Evolutionary conservation across 2,113 vertebrate species (phyloP).

Genomic region (Scalopus aquaticus): DNA sequence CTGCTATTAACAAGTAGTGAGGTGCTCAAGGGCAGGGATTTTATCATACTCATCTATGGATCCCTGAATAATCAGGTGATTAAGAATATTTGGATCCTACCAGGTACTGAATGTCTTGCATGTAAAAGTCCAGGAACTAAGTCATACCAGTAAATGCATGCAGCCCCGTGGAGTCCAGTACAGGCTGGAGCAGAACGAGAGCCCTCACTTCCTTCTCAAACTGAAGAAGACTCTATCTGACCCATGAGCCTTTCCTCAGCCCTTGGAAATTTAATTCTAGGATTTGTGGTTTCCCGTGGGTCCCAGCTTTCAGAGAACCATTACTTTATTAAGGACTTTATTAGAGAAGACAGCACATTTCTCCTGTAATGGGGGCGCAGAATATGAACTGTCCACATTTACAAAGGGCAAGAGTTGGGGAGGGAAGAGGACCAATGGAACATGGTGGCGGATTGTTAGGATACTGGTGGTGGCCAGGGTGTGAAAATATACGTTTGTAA

Average conservation of each 20-base stretch:
- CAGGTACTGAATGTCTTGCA: background rate
- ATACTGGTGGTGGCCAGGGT: too few species aligned
- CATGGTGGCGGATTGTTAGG: too few species aligned
- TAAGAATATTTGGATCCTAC: background rate
- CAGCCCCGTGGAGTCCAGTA: background rate
- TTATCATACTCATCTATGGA: background rate
- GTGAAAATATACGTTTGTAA: too few species aligned
- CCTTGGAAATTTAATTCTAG: background rate
- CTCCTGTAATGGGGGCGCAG: constrained; percentile 29
- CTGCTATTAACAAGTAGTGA: background rate
- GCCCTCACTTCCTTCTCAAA: background rate
- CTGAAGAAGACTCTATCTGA: background rate
- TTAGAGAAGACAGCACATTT: constrained; percentile 30
- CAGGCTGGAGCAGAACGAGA: background rate
- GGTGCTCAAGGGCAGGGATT: background rate
- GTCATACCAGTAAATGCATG: background rate
- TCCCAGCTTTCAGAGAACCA: background rate
- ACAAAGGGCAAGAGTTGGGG: background rate
- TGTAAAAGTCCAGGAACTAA: constrained; percentile 1
- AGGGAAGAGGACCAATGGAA: too few species aligned
- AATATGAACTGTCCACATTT: background rate
- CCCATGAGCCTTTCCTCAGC: background rate
- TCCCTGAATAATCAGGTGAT: background rate
- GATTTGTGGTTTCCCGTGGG: background rate
- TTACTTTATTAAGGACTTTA: constrained; percentile 57